These are phyloP conservation scores for Sepiola atlantica DNA, from an alignment of 2,888 invertebrate species.

Conservation along the genomic window DNA sequence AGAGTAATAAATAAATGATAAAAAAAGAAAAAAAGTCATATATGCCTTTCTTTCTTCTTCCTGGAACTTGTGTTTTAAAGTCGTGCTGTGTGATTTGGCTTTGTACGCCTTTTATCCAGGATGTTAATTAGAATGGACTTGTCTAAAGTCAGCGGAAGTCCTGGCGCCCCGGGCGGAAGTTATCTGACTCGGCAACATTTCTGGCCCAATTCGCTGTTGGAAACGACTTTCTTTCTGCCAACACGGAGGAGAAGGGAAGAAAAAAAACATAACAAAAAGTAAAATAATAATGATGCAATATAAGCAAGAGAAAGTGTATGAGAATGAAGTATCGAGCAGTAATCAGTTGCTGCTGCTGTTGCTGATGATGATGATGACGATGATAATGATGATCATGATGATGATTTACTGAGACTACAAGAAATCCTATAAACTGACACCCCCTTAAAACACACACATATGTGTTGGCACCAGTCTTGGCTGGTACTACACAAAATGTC, in stretches of 20 bases:
- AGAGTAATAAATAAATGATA: neutral
- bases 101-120: conserved; percentile 8
- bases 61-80: neutral
- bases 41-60: neutral
- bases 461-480: no score
- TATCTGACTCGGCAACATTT: conserved; percentile 32
- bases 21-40: neutral
- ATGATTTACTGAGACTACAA: no score
- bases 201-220: conserved; percentile 32
- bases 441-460: no score
- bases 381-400: neutral
- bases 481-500: no score
- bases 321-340: neutral
- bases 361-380: neutral
- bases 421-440: no score
- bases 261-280: neutral
- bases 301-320: conserved; percentile 8
- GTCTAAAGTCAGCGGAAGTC: conserved; percentile 32
- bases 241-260: neutral
- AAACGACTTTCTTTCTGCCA: neutral
- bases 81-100: neutral
- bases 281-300: neutral
- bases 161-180: conserved; percentile 14
- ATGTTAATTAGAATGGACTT: conserved; percentile 22
- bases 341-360: no score